A percentile compares a stretch with the other conserved stretches of the same genome.
These are phyloP conservation scores for Notarius lentiginosus DNA, from an alignment of 2,113 vertebrate genomes.

Conservation along the genomic window DNA sequence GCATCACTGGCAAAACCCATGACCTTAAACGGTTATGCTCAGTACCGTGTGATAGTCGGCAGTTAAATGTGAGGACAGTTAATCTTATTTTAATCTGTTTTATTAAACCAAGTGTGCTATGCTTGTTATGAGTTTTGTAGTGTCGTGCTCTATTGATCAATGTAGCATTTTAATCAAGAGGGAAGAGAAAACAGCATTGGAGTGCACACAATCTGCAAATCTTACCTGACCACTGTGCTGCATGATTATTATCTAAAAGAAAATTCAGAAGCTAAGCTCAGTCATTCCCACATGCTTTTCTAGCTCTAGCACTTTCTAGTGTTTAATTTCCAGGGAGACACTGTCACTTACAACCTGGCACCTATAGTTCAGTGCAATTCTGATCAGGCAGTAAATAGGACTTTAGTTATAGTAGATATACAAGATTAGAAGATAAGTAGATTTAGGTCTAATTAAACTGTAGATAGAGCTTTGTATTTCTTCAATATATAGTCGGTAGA, in stretches of 20 bases:
- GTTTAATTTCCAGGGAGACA: not conserved
- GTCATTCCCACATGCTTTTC: not conserved
- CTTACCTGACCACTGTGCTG: not conserved
- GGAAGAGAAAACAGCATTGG: not conserved
- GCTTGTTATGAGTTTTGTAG: not conserved
- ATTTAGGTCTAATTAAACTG: not conserved
- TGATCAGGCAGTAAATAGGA: not conserved
- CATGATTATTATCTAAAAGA: not conserved
- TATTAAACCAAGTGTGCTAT: not conserved
- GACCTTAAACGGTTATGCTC: not conserved
- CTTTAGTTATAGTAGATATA: too few relatives aligned
- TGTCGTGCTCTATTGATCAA: not conserved
- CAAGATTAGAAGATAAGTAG: too few relatives aligned
- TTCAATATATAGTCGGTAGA: too few relatives aligned
- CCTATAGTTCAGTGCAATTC: not conserved
- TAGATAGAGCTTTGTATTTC: not conserved
- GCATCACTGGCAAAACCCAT: not conserved
- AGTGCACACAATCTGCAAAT: not conserved
- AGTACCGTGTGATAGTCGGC: not conserved
- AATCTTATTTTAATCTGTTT: not conserved
- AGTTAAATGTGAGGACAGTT: not conserved
- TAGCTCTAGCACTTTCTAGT: not conserved
- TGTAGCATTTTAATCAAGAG: not conserved
- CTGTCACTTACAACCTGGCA: too few relatives aligned
- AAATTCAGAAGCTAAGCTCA: not conserved